These are phyloP conservation scores for Pogonophryne albipinna DNA, from an alignment of 2,797 vertebrate species.

Conservation along the genomic window DNA sequence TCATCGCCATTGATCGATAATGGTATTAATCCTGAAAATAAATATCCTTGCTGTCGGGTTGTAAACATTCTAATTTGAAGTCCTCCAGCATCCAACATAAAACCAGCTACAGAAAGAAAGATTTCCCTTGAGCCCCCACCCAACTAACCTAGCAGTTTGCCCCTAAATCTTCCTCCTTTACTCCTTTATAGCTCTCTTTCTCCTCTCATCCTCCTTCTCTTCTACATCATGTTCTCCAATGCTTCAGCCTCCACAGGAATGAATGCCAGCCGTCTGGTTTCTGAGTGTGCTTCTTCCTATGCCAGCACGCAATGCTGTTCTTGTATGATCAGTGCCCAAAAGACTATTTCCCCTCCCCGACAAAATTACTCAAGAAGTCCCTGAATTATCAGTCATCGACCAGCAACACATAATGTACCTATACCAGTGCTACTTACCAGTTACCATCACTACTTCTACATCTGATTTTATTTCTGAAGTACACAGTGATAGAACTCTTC, in stretches of 20 bases:
- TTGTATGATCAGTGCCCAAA: constrained; percentile 14
- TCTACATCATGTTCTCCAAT: constrained; percentile 12
- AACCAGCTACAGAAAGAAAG: neutral
- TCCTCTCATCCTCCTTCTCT: constrained; percentile 18
- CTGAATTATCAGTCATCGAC: neutral
- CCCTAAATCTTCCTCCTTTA: neutral
- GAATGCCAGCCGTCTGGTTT: constrained; percentile 44
- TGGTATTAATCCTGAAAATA: neutral
- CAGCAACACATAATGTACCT: neutral
- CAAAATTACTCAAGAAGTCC: neutral
- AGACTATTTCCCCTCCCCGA: constrained; percentile 1
- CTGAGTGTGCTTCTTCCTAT: constrained; percentile 23
- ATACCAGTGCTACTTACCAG: neutral
- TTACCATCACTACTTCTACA: constrained; percentile 1
- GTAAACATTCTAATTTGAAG: neutral
- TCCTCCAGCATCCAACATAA: neutral
- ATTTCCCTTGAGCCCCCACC: neutral
- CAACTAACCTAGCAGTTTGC: neutral
- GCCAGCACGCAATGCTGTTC: constrained; percentile 25
- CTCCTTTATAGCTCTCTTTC: neutral
- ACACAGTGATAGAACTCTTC: constrained; percentile 3
- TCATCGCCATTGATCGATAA: constrained; percentile 3
- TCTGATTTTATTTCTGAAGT: neutral
- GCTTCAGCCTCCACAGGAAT: constrained; percentile 30
- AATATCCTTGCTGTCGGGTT: neutral